phyloP scores from a whole-genome alignment of 2,113 vertebrate species.

The Mastomys coucha region DNA sequence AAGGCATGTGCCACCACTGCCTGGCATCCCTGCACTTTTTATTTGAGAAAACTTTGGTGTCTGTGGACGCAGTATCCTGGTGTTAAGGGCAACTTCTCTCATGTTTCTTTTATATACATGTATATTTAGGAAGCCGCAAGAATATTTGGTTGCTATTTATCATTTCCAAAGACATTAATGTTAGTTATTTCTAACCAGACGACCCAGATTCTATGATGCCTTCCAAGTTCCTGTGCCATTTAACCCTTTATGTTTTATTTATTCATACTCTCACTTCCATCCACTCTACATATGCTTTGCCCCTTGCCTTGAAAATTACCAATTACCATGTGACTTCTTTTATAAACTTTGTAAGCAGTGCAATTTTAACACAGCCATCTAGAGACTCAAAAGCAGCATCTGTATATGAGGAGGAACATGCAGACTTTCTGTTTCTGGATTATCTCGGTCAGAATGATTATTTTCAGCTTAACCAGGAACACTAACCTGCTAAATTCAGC shows the following conservation, averaged over 20 bases:
- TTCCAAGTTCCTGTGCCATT: neutral
- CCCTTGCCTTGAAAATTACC: neutral
- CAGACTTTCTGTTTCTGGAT: neutral
- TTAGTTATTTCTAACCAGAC: neutral
- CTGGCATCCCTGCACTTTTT: too few species aligned
- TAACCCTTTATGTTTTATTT: neutral
- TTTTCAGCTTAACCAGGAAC: neutral
- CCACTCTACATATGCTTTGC: neutral
- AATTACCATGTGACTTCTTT: neutral
- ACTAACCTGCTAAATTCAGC: neutral
- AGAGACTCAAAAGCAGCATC: neutral
- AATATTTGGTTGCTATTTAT: neutral
- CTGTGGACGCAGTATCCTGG: fast-evolving
- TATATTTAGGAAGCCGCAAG: neutral
- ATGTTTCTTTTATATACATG: neutral
- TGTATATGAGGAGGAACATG: neutral
- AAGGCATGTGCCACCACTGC: too few species aligned
- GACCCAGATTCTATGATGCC: neutral
- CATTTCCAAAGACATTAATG: neutral
- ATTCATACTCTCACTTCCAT: neutral
- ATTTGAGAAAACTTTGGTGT: neutral
- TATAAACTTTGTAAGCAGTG: neutral
- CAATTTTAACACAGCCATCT: neutral
- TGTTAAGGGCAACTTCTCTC: neutral
- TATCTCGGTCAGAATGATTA: neutral